Conservation (phyloP, 2,888 invertebrate species). For the Odontomyia ornata region DNA sequence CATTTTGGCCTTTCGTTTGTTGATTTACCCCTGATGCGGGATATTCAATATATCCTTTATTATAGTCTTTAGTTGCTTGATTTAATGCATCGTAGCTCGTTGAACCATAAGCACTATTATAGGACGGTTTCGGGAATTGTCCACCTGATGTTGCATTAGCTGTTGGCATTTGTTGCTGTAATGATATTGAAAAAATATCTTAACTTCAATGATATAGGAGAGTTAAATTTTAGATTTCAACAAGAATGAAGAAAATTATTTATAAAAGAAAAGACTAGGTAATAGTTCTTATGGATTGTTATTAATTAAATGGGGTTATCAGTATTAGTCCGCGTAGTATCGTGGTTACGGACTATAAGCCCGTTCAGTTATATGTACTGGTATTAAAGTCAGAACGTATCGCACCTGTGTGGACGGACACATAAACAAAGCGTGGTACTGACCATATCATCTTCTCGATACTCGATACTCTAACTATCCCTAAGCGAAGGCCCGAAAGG, state of each 20-base stretch:
- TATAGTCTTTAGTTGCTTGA: slow-evolving; percentile 64
- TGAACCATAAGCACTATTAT: slow-evolving; percentile 70
- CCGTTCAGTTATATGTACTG: too few species aligned
- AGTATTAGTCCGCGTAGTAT: too few species aligned
- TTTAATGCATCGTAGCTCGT: slow-evolving; percentile 70
- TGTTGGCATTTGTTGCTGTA: slow-evolving; percentile 73
- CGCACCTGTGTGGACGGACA: too few species aligned
- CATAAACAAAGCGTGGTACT: too few species aligned
- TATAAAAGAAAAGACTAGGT: not conserved
- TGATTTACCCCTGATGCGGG: slow-evolving; percentile 63
- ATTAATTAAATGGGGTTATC: too few species aligned
- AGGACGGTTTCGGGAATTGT: slow-evolving; percentile 75
- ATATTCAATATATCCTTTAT: slow-evolving; percentile 60
- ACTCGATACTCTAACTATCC: too few species aligned
- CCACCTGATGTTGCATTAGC: slow-evolving; percentile 77
- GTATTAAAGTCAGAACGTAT: too few species aligned
- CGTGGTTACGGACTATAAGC: too few species aligned
- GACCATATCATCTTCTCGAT: too few species aligned
- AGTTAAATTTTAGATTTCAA: not conserved
- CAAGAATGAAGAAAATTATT: not conserved
- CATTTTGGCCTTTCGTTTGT: slow-evolving; percentile 63
- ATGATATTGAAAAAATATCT: not conserved
- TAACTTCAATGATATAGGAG: not conserved
- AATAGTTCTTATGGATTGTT: too few species aligned
- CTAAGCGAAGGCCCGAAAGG: too few species aligned